Evolutionary conservation across 2,888 invertebrate species (phyloP), one percentile per base, ranked within the genome.

Genomic region (Zootermopsis nevadensis): DNA sequence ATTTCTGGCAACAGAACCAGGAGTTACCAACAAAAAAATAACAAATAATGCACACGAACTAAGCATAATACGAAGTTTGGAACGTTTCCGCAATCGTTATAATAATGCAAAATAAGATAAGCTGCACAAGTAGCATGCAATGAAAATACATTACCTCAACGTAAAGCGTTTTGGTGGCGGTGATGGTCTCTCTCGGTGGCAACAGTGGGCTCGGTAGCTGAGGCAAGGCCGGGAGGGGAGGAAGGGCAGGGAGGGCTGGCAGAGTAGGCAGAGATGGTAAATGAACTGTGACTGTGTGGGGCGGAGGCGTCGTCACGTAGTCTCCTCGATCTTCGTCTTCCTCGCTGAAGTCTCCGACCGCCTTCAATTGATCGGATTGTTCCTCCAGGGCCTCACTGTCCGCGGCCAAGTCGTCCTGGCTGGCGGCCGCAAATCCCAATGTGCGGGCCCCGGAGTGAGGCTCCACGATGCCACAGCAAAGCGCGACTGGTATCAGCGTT

Each of bases 151-250:
- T 12, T 82, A 86, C 86, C 86, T 86, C 86, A 31, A 85, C 85
- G 53, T 85, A 83, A 31, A 85, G 83, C 24, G 86, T 86, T 72
- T 85, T 84, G 38, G 86, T 86, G 76, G 85, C 85, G 22, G 77
- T 80, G 42, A 85, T 82, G 48, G 83, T 85, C n/a, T 83, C 72
- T 35, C 60, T 55, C n/a, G 66, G 69, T 12, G 38, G 67, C 27
- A 77, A 69, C 72, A 83, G 53, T 33, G 76, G 38, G 19, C 27
- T 27, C 8, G n/a, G 60, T 0, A 60, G 60, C 0, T 1, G 8
- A 38, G 81, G 81, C 35, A 81, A 74, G 27, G 77, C 10, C 8
- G 84, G 84, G 15, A 82, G 80, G 19, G 77, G 60, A 33, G 83
- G 84, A 24, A 82, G 80, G 19, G 77, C 27, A 30, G 83, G 83